Conservation (phyloP, 2,797 vertebrate genomes). For the Danio tinwini region DNA sequence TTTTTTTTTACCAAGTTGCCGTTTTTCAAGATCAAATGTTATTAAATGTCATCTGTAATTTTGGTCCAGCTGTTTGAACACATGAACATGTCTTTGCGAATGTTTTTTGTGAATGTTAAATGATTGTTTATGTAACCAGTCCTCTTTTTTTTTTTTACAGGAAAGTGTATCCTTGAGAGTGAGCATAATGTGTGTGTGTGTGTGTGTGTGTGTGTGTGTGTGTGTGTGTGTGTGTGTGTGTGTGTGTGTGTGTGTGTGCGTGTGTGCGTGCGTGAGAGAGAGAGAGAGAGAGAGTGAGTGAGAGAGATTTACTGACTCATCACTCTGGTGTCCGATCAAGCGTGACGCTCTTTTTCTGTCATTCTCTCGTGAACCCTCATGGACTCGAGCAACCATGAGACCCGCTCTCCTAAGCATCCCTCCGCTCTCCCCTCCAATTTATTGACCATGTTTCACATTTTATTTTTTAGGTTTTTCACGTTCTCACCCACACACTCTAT, state of each 20-base stretch:
- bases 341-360: slow-evolving; percentile 68
- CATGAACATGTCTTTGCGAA: not conserved
- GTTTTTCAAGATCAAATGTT: too few relatives aligned
- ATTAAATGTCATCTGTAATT: not conserved
- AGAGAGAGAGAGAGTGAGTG: too few relatives aligned
- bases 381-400: slow-evolving; percentile 61
- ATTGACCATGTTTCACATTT: slow-evolving; percentile 13
- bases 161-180: not conserved
- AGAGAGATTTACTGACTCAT: slow-evolving; percentile 56
- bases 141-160: not conserved
- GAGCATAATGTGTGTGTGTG: not conserved
- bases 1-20: too few relatives aligned
- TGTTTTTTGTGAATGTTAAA: not conserved
- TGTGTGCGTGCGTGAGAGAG: too few relatives aligned
- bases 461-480: slow-evolving; percentile 18
- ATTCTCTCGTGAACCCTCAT: slow-evolving; percentile 56
- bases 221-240: too few relatives aligned
- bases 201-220: too few relatives aligned
- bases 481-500: slow-evolving; percentile 59
- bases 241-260: too few relatives aligned
- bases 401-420: slow-evolving; percentile 62
- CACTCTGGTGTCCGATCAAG: slow-evolving; percentile 58
- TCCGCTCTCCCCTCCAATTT: slow-evolving; percentile 44
- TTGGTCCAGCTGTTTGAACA: not conserved
- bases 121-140: not conserved